phyloP scores from a whole-genome alignment of 37 sponge, comb jelly and placozoan genomes.

The Chondrosia reniformis region DNA sequence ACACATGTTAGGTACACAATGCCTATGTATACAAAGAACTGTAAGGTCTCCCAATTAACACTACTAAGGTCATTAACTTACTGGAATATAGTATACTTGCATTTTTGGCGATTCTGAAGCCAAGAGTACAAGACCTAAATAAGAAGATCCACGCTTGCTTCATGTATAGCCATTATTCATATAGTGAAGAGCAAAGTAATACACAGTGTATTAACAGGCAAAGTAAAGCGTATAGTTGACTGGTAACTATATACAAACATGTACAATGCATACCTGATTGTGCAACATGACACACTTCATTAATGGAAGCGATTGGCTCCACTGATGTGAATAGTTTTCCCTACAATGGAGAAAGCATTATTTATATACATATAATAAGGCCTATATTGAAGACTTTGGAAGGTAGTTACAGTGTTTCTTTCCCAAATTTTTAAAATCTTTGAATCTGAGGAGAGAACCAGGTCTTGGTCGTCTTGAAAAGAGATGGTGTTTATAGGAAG shows the following conservation, averaged over 20 bases:
- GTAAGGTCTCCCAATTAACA: too few relatives aligned
- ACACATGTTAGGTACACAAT: too few relatives aligned
- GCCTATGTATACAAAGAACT: too few relatives aligned
- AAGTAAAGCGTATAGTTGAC: neutral
- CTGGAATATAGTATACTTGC: conserved; percentile 87
- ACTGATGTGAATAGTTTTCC: conserved; percentile 75
- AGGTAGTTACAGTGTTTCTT: conserved; percentile 47
- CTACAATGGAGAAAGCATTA: conserved; percentile 9
- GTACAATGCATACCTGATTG: neutral
- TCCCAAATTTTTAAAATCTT: conserved; percentile 90
- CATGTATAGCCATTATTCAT: neutral
- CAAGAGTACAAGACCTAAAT: conserved; percentile 74
- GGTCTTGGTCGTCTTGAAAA: conserved; percentile 53
- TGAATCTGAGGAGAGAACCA: conserved; percentile 81
- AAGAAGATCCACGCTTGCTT: neutral
- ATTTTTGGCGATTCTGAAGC: conserved; percentile 75
- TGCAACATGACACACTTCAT: conserved; percentile 55
- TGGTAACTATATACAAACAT: neutral
- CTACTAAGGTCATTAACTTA: neutral
- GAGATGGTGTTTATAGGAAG: conserved; percentile 81
- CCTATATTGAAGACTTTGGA: too few relatives aligned
- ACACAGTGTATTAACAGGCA: too few relatives aligned
- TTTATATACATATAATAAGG: neutral
- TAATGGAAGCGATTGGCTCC: conserved; percentile 75
- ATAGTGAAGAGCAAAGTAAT: too few relatives aligned